These are phyloP conservation scores for Helicoverpa assulta DNA, from an alignment of 2,888 invertebrate genomes.

Conservation along the genomic window DNA sequence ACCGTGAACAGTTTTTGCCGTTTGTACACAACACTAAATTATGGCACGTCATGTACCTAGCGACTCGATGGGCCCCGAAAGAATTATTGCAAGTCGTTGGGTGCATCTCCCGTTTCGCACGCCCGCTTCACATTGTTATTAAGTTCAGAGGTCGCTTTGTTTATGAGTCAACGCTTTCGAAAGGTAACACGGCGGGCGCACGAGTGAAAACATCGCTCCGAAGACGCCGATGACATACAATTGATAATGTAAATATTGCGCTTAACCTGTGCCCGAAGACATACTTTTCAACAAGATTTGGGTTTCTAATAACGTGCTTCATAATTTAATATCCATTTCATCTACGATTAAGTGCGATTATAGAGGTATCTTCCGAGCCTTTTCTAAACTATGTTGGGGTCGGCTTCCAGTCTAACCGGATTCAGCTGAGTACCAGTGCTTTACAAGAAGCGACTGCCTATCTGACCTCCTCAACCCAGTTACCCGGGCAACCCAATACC, in stretches of 20 bases:
- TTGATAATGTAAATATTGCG: slow-evolving; percentile 88
- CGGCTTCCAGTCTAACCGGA: too few relatives aligned
- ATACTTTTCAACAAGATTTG: slow-evolving; percentile 75
- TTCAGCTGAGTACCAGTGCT: too few relatives aligned
- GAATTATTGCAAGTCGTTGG: slow-evolving; percentile 86
- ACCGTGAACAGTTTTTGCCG: slow-evolving; percentile 78
- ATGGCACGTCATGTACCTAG: slow-evolving; percentile 80
- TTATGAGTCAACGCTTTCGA: slow-evolving; percentile 88
- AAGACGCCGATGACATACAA: slow-evolving; percentile 87
- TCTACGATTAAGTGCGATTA: slow-evolving; percentile 9
- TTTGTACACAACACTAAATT: slow-evolving; percentile 75
- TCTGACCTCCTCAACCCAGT: too few relatives aligned
- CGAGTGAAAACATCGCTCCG: slow-evolving; percentile 86
- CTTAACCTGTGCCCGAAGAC: slow-evolving; percentile 78
- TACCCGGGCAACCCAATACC: too few relatives aligned
- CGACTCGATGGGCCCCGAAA: slow-evolving; percentile 82
- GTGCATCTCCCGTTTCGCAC: slow-evolving; percentile 89
- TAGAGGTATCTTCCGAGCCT: too few relatives aligned
- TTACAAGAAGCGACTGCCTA: too few relatives aligned
- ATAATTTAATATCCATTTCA: slow-evolving; percentile 43
- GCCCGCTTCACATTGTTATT: slow-evolving; percentile 88
- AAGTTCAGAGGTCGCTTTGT: slow-evolving; percentile 89
- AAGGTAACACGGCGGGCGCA: slow-evolving; percentile 86
- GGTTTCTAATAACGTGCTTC: slow-evolving; percentile 68
- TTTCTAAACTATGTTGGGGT: too few relatives aligned